Base-by-base conservation (phyloP, 2,888 invertebrate species). In the Melipona beecheii region DNA sequence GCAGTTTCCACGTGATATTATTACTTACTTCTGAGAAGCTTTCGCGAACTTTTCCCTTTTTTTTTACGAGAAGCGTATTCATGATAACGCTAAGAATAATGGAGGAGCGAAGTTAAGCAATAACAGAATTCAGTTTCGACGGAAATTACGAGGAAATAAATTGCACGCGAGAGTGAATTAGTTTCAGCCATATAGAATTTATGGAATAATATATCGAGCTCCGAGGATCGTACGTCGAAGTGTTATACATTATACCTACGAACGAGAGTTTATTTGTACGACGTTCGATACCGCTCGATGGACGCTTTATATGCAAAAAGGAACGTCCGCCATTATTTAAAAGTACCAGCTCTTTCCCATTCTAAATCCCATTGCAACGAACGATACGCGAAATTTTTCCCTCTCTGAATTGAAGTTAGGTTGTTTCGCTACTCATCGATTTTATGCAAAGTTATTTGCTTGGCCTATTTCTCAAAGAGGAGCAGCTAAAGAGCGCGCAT, bases 381-480 rank as follows among this genome's bases (percentile, higher is more conserved):
- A 17, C 36, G 27, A 52, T 36, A 31, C 66, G 64, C 50, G 65
- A 83, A 83, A 83, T 83, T 83, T 71, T 54, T 62, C 71, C 50
- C 19, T n/a, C 65, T 27, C 65, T 36, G 27, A 31, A 27, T 56
- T 36, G 19, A 56, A 83, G 83, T 83, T 83, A 71, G 84, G 60
- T 83, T 83, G 82, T 83, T 83, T 83, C 82, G 50, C 70, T 65
- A 43, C 58, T 68, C 71, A 83, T 83, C 84, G 82, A 83, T 83
- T 83, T 71, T 83, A 83, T 83, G 82, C 83, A 83, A 83, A 83
- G 76, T 83, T 83, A 83, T 83, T 83, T 83, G 84, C 82, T 66
- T 75, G 76, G 76, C 76, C 84, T 76, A 83, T 83, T 83, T 83
- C 84, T 75, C 76, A 43, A 75, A 60, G 56, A 75, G 62, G 24